A percentile compares a stretch with the other conserved stretches of the same genome.
Evolutionary conservation across 2,797 vertebrate species (phyloP).

Genomic region (Karalla daura): DNA sequence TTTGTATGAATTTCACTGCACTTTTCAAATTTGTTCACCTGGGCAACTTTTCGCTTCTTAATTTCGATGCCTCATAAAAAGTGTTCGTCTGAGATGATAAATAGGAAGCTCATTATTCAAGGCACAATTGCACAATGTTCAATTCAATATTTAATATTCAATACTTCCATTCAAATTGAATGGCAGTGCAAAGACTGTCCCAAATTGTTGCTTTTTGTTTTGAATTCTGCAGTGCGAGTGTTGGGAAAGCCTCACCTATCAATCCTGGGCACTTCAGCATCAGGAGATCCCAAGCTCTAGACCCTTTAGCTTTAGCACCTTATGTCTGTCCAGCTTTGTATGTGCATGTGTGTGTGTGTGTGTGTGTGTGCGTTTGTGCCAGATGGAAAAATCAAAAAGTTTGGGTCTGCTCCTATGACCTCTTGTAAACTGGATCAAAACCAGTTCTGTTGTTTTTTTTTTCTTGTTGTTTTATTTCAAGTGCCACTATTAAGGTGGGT

Average conservation of each 20-base stretch:
- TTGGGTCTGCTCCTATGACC: slow-evolving; percentile 89
- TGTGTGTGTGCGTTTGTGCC: slow-evolving; percentile 68
- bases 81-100: slow-evolving; percentile 95
- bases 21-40: no score
- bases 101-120: slow-evolving; percentile 99
- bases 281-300: slow-evolving; percentile 89
- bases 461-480: no score
- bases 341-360: slow-evolving; percentile 74
- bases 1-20: slow-evolving; percentile 84
- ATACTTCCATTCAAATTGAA: slow-evolving; percentile 97
- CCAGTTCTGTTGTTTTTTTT: no score
- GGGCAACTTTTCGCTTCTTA: slow-evolving; percentile 46
- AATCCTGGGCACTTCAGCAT: slow-evolving; percentile 91
- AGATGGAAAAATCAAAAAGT: slow-evolving; percentile 87
- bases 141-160: no score
- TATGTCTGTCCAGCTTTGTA: slow-evolving; percentile 88
- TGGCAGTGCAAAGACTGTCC: slow-evolving; percentile 96
- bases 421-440: slow-evolving; percentile 63
- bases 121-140: no score
- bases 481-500: slow-evolving; percentile 34
- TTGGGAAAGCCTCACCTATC: slow-evolving; percentile 93
- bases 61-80: slow-evolving; percentile 80
- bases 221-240: slow-evolving; percentile 92
- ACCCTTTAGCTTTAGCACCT: slow-evolving; percentile 86
- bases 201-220: slow-evolving; percentile 73